These are phyloP conservation scores for Ecdyonurus torrentis DNA, from an alignment of 2,888 invertebrate genomes.

Conservation along the genomic window DNA sequence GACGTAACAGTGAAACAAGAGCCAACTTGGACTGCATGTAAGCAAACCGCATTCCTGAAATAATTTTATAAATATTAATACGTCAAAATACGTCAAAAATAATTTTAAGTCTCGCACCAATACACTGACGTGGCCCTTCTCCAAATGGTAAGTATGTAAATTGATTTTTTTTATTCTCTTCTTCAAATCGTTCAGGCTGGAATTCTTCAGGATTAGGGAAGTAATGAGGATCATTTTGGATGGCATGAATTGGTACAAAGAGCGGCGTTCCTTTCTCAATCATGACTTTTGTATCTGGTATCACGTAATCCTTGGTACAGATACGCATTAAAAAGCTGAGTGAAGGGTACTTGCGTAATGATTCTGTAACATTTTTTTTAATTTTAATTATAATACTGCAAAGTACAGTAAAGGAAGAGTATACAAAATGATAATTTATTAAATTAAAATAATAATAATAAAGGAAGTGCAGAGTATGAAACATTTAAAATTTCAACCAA, in stretches of 20 bases:
- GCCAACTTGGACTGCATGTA: slow-evolving; percentile 36
- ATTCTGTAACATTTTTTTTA: slow-evolving; percentile 21
- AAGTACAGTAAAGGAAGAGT: too few relatives aligned
- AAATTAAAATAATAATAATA: neutral
- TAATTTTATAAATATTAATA: neutral
- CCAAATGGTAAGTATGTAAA: slow-evolving; percentile 29
- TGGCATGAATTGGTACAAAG: slow-evolving; percentile 35
- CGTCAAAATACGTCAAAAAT: too few relatives aligned
- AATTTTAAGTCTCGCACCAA: too few relatives aligned
- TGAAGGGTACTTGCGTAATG: slow-evolving; percentile 30
- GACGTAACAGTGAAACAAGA: slow-evolving; percentile 28
- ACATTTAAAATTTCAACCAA: neutral
- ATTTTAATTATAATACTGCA: too few relatives aligned
- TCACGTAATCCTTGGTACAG: slow-evolving; percentile 22
- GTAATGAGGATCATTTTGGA: slow-evolving; percentile 40
- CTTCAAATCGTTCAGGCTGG: slow-evolving; percentile 31
- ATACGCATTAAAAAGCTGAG: slow-evolving; percentile 25
- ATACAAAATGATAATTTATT: neutral
- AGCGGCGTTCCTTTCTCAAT: slow-evolving; percentile 28
- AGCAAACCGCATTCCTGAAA: slow-evolving; percentile 28
- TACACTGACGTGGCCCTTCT: slow-evolving; percentile 28
- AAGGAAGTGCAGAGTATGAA: too few relatives aligned
- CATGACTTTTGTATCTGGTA: slow-evolving; percentile 24
- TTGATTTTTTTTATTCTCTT: slow-evolving; percentile 23
- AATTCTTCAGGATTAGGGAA: slow-evolving; percentile 41